These are phyloP conservation scores for Amblyteles armatorius DNA, from an alignment of 2,888 invertebrate genomes.

Conservation along the genomic window DNA sequence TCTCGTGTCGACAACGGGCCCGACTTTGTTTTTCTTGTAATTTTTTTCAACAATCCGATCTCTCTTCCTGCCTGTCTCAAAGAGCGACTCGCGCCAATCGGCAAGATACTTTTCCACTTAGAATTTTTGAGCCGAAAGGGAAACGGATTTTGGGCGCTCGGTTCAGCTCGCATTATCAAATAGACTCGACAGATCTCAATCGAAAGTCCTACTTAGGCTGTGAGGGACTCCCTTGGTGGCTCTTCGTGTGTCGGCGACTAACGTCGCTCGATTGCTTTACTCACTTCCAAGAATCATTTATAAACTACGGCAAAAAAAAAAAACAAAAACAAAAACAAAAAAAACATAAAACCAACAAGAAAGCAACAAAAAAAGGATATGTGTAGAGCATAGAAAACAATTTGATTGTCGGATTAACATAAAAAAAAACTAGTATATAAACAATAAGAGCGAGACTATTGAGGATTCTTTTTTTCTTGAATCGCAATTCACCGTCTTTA, in stretches of 20 bases:
- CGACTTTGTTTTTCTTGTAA: not conserved
- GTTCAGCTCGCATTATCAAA: constrained; percentile 69
- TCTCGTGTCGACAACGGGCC: not conserved
- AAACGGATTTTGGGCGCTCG: constrained; percentile 69
- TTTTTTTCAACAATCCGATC: constrained; percentile 24
- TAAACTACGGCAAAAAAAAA: constrained; percentile 58
- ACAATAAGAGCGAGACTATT: constrained; percentile 49
- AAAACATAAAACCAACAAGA: constrained; percentile 34
- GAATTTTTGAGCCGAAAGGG: not conserved
- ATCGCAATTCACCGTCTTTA: constrained; percentile 49
- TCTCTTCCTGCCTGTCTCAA: constrained; percentile 9
- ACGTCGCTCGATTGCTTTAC: constrained; percentile 74
- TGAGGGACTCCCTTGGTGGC: constrained; percentile 75
- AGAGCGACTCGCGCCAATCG: not conserved
- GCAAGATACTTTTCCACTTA: constrained; percentile 11
- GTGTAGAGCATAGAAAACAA: constrained; percentile 47
- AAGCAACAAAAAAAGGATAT: constrained; percentile 50
- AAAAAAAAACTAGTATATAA: constrained; percentile 32
- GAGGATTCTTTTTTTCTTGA: constrained; percentile 53
- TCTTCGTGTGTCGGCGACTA: constrained; percentile 66
- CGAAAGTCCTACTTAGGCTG: constrained; percentile 78
- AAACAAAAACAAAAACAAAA: constrained; percentile 50
- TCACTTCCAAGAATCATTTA: constrained; percentile 76
- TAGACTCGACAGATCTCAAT: constrained; percentile 76
- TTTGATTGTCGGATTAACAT: constrained; percentile 53